These are phyloP conservation scores for Berghia stephanieae DNA, from an alignment of 1,140 invertebrate genomes.

Conservation along the genomic window DNA sequence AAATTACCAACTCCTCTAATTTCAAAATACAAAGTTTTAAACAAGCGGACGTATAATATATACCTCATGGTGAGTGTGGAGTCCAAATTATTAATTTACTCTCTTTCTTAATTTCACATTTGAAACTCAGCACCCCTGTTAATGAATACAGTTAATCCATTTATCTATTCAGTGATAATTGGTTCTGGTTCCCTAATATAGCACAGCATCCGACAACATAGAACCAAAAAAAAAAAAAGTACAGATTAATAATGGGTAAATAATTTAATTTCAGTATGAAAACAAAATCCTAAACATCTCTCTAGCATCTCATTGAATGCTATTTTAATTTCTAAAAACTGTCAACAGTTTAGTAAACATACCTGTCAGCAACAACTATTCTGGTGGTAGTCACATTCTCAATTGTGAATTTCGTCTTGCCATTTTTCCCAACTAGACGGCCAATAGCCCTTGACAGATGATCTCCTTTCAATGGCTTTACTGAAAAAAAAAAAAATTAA, in stretches of 20 bases:
- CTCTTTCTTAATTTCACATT: too few species aligned
- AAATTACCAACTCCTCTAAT: background rate
- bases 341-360: conserved; percentile 19
- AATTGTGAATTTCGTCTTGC: conserved; percentile 97
- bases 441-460: conserved; percentile 96
- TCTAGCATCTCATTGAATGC: background rate
- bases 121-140: too few species aligned
- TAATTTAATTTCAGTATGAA: background rate
- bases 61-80: too few species aligned
- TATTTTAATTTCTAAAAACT: background rate
- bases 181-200: background rate
- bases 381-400: conserved; percentile 99
- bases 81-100: too few species aligned
- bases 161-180: too few species aligned
- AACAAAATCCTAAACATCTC: background rate
- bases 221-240: background rate
- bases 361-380: conserved; percentile 93
- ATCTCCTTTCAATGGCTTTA: conserved; percentile 94
- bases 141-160: too few species aligned
- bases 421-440: conserved; percentile 95
- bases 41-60: too few species aligned
- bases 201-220: background rate
- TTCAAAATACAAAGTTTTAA: too few species aligned
- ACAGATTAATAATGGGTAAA: background rate
- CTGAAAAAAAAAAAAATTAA: conserved; percentile 66